phyloP scores from a whole-genome alignment of 2,888 invertebrate genomes.

The Syrista parreyssii region DNA sequence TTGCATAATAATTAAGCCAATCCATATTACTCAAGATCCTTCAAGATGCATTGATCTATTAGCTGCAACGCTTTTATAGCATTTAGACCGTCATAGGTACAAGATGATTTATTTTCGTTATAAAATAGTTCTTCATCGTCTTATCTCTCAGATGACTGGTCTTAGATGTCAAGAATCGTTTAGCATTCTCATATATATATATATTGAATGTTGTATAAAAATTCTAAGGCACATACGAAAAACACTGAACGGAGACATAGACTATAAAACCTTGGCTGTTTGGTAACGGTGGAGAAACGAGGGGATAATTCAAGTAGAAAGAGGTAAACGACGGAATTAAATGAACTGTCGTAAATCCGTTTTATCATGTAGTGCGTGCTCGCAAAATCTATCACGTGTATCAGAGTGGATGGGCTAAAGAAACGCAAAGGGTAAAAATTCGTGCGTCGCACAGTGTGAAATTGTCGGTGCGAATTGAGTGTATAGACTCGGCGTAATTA shows the following conservation, averaged over 20 bases:
- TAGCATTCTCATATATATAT: neutral
- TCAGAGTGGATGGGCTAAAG: neutral
- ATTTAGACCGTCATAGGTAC: neutral
- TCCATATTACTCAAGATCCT: neutral
- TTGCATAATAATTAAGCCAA: neutral
- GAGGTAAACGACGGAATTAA: neutral
- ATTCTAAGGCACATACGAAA: neutral
- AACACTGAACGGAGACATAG: neutral
- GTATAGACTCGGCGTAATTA: neutral
- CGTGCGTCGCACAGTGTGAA: neutral
- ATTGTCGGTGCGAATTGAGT: slow-evolving; percentile 11
- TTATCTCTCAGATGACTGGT: neutral
- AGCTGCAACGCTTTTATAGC: neutral
- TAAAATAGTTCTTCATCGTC: neutral
- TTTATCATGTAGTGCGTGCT: neutral
- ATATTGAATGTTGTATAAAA: neutral
- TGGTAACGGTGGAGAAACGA: neutral
- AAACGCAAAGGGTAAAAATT: neutral
- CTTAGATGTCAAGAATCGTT: neutral
- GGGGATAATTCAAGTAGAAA: neutral
- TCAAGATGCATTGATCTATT: neutral
- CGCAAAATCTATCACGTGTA: neutral
- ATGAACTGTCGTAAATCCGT: neutral
- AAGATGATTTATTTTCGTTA: too few relatives aligned
- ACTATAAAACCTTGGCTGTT: neutral